phyloP scores from a whole-genome alignment of 2,113 vertebrate genomes.

The Larimichthys polyactis region DNA sequence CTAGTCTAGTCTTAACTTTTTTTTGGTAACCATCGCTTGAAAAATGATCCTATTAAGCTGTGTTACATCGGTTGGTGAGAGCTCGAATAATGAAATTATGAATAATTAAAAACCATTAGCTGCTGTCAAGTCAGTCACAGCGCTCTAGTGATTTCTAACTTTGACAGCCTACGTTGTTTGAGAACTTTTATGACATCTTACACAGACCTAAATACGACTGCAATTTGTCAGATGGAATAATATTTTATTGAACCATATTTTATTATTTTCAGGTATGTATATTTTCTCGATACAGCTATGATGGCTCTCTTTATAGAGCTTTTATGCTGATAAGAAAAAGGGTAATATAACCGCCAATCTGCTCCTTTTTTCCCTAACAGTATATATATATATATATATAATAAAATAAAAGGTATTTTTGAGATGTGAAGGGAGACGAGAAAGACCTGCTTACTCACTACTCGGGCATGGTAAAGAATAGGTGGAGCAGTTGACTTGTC shows the following conservation, averaged over 20 bases:
- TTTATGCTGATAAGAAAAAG: neutral
- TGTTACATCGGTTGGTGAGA: neutral
- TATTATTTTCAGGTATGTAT: neutral
- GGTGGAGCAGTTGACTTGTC: slow-evolving; percentile 20
- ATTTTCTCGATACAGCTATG: too few relatives aligned
- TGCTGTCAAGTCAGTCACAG: neutral
- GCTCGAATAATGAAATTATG: neutral
- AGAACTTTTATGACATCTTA: neutral
- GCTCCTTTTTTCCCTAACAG: neutral
- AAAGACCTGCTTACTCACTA: slow-evolving; percentile 24
- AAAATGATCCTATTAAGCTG: neutral
- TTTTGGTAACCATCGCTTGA: neutral
- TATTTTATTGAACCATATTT: neutral
- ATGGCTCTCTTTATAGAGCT: neutral
- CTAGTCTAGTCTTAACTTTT: neutral
- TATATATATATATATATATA: too few relatives aligned
- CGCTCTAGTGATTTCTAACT: neutral
- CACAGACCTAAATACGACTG: neutral
- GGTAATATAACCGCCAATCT: neutral
- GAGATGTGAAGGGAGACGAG: neutral
- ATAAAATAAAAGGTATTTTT: neutral
- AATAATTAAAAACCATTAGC: neutral
- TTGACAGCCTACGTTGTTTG: neutral
- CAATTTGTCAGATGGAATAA: neutral
- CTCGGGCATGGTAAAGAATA: slow-evolving; percentile 15